Percentiles rank a stretch among this genome's conserved stretches.
Evolutionary conservation across 2,888 invertebrate species (phyloP).

Genomic region (Platypus cylindrus): DNA sequence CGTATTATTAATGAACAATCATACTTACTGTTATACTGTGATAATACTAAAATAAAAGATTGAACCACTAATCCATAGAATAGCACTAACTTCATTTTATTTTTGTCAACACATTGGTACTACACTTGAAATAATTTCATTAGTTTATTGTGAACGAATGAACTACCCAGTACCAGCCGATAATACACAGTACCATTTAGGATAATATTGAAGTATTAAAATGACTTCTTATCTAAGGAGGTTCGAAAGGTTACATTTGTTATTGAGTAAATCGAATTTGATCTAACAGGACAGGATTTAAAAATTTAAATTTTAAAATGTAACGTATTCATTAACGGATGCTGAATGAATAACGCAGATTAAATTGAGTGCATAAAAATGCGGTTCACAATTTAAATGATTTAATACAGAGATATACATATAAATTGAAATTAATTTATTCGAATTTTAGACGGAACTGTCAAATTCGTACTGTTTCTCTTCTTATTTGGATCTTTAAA

Average conservation of each 20-base stretch:
- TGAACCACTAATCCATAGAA: conserved; percentile 7
- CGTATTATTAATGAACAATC: too few relatives aligned
- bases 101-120: conserved; percentile 6
- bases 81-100: conserved; percentile 9
- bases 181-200: conserved; percentile 12
- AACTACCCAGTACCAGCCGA: conserved; percentile 7
- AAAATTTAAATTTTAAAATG: too few relatives aligned
- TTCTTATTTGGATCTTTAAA: too few relatives aligned
- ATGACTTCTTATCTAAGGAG: conserved; percentile 19
- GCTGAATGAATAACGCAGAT: too few relatives aligned
- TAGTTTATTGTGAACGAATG: too few relatives aligned
- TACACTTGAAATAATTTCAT: conserved; percentile 1
- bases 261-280: conserved; percentile 16
- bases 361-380: too few relatives aligned
- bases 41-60: conserved; percentile 5
- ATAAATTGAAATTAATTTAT: too few relatives aligned
- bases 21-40: conserved; percentile 13
- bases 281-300: conserved; percentile 7
- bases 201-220: conserved; percentile 18
- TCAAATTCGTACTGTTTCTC: too few relatives aligned
- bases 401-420: too few relatives aligned
- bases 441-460: too few relatives aligned
- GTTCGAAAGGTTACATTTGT: conserved; percentile 20
- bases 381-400: too few relatives aligned
- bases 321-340: too few relatives aligned